Evolutionary conservation across 92 coral and sea anemone genomes (phyloP).

Genomic region (Zoanthus sansibaricus): DNA sequence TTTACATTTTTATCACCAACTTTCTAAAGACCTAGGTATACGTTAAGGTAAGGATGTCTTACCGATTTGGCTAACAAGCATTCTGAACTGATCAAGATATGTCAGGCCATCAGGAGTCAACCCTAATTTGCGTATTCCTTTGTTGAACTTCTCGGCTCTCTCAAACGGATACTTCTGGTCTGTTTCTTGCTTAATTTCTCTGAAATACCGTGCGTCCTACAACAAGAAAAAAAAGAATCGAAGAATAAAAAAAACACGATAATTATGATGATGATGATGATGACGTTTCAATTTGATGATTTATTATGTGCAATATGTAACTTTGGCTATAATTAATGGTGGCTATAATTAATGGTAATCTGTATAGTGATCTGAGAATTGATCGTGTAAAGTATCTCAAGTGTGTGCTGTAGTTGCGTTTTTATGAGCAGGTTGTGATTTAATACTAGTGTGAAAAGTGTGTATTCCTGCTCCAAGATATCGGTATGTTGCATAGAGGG

Average conservation of each 20-base stretch:
- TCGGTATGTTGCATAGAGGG: too few species aligned
- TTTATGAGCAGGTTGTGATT: too few species aligned
- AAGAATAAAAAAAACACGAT: neutral
- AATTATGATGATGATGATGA: neutral
- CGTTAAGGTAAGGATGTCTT: neutral
- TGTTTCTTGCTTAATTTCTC: constrained; percentile 82
- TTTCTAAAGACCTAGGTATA: neutral
- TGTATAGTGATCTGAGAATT: too few species aligned
- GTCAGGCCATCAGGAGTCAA: constrained; percentile 93
- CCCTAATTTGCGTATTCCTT: constrained; percentile 98
- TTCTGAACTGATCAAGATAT: constrained; percentile 95
- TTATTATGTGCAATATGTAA: too few species aligned
- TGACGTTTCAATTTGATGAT: neutral
- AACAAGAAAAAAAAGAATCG: neutral
- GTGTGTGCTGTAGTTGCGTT: too few species aligned
- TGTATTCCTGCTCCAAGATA: too few species aligned
- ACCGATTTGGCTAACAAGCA: constrained; percentile 93
- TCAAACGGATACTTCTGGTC: constrained; percentile 98
- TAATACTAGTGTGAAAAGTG: too few species aligned
- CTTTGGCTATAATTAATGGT: too few species aligned
- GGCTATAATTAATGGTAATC: too few species aligned
- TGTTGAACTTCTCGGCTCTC: constrained; percentile 97
- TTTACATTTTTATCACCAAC: too few species aligned
- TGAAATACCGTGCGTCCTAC: constrained; percentile 94
- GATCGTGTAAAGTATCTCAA: too few species aligned